phyloP scores from a whole-genome alignment of 2,888 invertebrate species.

The Apantesis nais region DNA sequence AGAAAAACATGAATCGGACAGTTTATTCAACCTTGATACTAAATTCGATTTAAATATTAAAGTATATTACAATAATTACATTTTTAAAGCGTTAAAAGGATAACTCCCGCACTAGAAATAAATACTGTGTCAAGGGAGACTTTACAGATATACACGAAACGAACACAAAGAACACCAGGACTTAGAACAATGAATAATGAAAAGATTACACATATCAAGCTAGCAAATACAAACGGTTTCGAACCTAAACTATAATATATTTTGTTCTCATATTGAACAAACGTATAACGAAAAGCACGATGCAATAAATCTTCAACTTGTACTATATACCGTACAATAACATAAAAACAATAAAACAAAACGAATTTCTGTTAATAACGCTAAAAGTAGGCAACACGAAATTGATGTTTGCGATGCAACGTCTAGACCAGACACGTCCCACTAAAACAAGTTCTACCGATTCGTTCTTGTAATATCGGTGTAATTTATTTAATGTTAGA shows the following conservation, averaged over 20 bases:
- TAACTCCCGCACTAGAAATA: no score
- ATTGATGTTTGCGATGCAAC: conserved; percentile 74
- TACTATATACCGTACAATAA: conserved; percentile 23
- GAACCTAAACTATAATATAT: conserved; percentile 8
- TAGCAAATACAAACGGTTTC: background rate
- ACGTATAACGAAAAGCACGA: conserved; percentile 17
- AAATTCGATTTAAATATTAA: background rate
- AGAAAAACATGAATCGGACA: background rate
- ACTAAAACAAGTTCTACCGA: conserved; percentile 77
- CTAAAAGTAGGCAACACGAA: conserved; percentile 62
- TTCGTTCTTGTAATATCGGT: conserved; percentile 84
- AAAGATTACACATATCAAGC: background rate
- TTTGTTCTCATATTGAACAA: conserved; percentile 4
- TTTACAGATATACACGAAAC: no score
- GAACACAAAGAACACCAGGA: no score
- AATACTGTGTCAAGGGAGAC: no score
- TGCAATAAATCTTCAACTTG: conserved; percentile 28
- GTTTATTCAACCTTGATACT: background rate
- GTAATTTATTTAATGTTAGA: conserved; percentile 85
- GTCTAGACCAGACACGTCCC: conserved; percentile 73
- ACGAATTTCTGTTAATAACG: conserved; percentile 46
- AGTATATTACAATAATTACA: background rate
- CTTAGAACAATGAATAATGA: no score
- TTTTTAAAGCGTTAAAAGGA: no score
- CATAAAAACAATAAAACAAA: conserved; percentile 36